A percentile compares a stretch with the other conserved stretches of the same genome.
Evolutionary conservation across 2,888 invertebrate species (phyloP).

Genomic region (Brachynemurus nebulosus): DNA sequence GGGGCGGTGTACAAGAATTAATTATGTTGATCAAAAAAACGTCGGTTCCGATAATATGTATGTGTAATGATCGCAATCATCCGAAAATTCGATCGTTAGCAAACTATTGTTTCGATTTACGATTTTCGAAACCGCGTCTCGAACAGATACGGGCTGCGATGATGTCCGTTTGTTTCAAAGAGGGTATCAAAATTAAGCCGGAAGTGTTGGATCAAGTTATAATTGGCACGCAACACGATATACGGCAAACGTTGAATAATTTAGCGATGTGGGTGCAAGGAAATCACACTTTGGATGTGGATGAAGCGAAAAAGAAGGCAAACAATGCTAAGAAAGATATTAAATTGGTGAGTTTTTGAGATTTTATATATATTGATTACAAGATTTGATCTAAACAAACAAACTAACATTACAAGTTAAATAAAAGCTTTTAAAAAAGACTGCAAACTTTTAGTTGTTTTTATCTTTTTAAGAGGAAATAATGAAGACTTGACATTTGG

Average conservation of each 20-base stretch:
- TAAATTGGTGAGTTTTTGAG: conserved; percentile 44
- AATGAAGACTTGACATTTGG: too few species aligned
- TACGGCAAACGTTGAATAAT: conserved; percentile 85
- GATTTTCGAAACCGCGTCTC: conserved; percentile 69
- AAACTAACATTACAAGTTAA: too few species aligned
- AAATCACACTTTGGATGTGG: conserved; percentile 35
- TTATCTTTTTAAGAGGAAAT: too few species aligned
- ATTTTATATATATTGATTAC: background rate
- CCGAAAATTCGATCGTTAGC: conserved; percentile 85
- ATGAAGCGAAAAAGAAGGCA: conserved; percentile 40
- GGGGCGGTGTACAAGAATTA: conserved; percentile 92
- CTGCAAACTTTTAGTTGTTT: too few species aligned
- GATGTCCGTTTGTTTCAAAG: conserved; percentile 83
- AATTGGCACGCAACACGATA: conserved; percentile 76
- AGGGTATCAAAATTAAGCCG: conserved; percentile 64
- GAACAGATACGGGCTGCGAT: conserved; percentile 90
- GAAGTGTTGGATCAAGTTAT: conserved; percentile 76
- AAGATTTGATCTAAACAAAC: too few species aligned
- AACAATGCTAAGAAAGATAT: conserved; percentile 63
- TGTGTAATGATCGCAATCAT: conserved; percentile 94
- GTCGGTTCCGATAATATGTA: conserved; percentile 83
- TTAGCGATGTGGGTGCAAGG: conserved; percentile 65
- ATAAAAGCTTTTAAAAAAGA: too few species aligned
- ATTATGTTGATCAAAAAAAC: conserved; percentile 80
- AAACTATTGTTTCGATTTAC: conserved; percentile 87